phyloP scores from a whole-genome alignment of 2,113 vertebrate species.

The Theristicus caerulescens region DNA sequence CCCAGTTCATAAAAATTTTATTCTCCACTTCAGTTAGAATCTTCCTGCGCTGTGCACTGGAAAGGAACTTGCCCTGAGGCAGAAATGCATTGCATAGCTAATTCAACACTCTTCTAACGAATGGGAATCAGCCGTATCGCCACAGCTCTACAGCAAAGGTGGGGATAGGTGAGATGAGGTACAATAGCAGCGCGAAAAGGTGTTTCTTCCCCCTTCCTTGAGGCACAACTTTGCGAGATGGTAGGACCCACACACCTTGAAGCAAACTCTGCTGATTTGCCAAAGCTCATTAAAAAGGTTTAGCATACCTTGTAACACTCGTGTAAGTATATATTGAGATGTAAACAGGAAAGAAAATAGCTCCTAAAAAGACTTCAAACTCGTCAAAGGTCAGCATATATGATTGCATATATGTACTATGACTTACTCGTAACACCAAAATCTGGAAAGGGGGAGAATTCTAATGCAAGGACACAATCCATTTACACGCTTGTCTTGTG shows the following conservation, averaged over 20 bases:
- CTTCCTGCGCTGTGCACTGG: neutral
- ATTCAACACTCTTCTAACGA: conserved; percentile 5
- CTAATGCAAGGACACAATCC: neutral
- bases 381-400: neutral
- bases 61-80: conserved; percentile 16
- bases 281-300: neutral
- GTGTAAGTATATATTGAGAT: neutral
- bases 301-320: neutral
- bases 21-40: conserved; percentile 22
- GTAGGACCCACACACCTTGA: neutral
- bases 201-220: neutral
- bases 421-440: neutral
- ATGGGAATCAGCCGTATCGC: neutral
- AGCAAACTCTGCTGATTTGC: neutral
- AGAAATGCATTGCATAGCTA: neutral
- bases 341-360: neutral
- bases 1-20: conserved; percentile 60
- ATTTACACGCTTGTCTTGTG: neutral
- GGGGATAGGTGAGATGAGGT: neutral
- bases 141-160: neutral
- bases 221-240: neutral
- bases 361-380: neutral
- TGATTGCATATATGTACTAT: neutral
- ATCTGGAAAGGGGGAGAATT: neutral
- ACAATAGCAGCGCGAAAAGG: rapidly evolving